Conservation (phyloP, 2,113 vertebrate species). For the Gnathonemus echidnorhynchus region DNA sequence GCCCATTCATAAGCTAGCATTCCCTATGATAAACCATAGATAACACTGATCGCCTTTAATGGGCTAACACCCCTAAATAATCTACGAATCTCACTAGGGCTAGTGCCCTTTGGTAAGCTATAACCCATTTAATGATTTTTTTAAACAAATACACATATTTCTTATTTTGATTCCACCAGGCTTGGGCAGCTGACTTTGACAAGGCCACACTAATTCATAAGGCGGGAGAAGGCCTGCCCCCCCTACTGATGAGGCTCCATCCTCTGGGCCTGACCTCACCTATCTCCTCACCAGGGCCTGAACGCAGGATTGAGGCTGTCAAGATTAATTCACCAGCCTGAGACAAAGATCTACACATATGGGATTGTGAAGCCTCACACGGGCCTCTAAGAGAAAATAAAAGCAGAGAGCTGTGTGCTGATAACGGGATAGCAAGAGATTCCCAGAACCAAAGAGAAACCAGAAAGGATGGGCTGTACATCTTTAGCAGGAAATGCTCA, state of each 20-base stretch:
- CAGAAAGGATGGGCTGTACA: neutral
- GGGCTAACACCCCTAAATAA: neutral
- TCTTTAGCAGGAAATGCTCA: neutral
- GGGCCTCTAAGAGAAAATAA: neutral
- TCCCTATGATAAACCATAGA: neutral
- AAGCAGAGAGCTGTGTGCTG: neutral
- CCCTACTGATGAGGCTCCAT: neutral
- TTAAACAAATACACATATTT: neutral
- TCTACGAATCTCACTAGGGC: neutral
- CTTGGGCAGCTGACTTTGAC: neutral
- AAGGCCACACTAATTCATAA: neutral
- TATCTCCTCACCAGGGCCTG: neutral
- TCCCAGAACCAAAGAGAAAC: neutral
- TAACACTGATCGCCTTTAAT: neutral
- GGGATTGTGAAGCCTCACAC: neutral
- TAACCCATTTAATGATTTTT: neutral
- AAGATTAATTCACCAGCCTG: neutral
- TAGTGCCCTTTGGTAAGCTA: neutral
- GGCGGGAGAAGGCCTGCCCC: neutral
- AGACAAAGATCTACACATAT: neutral
- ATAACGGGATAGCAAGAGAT: neutral
- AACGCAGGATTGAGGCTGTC: neutral
- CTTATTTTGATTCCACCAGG: neutral
- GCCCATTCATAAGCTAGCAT: neutral
- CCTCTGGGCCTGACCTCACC: neutral